Evolutionary conservation across 2,888 invertebrate genomes (phyloP).

Genomic region (Carpatolechia fugitivella): DNA sequence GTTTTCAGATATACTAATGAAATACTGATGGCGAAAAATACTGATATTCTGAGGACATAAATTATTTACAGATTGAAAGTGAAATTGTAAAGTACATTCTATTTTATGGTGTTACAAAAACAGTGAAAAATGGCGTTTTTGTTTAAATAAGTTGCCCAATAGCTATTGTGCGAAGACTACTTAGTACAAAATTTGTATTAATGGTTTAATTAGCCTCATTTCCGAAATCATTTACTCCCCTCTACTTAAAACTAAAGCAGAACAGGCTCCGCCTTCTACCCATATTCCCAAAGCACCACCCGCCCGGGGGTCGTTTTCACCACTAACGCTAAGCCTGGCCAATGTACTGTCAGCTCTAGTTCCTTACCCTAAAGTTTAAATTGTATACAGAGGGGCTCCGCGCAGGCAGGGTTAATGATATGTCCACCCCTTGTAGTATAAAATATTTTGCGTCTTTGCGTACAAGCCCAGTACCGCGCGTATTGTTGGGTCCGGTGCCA

Average conservation of each 20-base stretch:
- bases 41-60: too few species aligned
- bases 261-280: slow-evolving; percentile 46
- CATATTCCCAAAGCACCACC: slow-evolving; percentile 50
- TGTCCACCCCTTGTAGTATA: slow-evolving; percentile 54
- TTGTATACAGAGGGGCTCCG: not conserved
- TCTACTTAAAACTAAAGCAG: slow-evolving; percentile 20
- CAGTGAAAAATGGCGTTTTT: too few species aligned
- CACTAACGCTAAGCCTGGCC: not conserved
- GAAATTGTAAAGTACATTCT: too few species aligned
- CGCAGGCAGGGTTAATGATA: not conserved
- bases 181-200: too few species aligned
- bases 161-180: too few species aligned
- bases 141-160: too few species aligned
- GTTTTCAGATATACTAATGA: too few species aligned
- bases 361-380: slow-evolving; percentile 23
- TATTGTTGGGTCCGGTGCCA: not conserved
- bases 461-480: slow-evolving; percentile 39
- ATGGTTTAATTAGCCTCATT: not conserved
- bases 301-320: slow-evolving; percentile 35
- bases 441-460: slow-evolving; percentile 43
- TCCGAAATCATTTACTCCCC: slow-evolving; percentile 18
- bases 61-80: too few species aligned
- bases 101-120: too few species aligned
- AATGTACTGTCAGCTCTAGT: slow-evolving; percentile 8
- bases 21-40: too few species aligned